Evolutionary conservation across 1,140 invertebrate genomes (phyloP).

Genomic region (Homarus americanus): DNA sequence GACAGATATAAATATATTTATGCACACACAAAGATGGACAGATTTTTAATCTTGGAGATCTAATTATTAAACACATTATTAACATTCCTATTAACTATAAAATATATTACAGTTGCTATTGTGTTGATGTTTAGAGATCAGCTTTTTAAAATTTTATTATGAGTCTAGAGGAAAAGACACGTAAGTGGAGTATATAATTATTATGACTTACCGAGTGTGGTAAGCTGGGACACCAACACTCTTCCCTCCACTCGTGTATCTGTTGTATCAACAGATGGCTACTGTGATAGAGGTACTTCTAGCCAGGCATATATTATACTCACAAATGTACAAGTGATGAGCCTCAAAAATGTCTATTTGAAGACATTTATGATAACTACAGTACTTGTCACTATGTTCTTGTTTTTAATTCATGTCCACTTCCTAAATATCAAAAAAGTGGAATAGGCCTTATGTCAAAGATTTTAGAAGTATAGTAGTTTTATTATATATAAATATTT

Average conservation of each 20-base stretch:
- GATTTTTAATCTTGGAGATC: background rate
- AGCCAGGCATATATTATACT: background rate
- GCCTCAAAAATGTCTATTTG: background rate
- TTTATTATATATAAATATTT: background rate
- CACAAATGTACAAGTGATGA: constrained; percentile 14
- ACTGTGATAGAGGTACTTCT: background rate
- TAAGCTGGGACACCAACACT: background rate
- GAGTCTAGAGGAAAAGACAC: background rate
- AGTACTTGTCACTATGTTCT: background rate
- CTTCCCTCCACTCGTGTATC: background rate
- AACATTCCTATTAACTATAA: background rate
- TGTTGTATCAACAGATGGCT: constrained; percentile 7
- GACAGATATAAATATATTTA: background rate
- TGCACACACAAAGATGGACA: background rate
- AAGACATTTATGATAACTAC: background rate
- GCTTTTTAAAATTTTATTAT: background rate
- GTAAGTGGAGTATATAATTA: background rate
- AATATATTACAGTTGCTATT: constrained; percentile 2
- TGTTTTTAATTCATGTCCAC: background rate
- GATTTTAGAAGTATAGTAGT: background rate
- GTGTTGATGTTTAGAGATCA: background rate
- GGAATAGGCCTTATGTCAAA: background rate
- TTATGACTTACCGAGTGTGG: background rate
- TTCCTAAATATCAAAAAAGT: background rate
- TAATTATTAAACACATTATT: background rate